Evolutionary conservation across 2,797 vertebrate species (phyloP).

Genomic region (Silurus aristotelis): DNA sequence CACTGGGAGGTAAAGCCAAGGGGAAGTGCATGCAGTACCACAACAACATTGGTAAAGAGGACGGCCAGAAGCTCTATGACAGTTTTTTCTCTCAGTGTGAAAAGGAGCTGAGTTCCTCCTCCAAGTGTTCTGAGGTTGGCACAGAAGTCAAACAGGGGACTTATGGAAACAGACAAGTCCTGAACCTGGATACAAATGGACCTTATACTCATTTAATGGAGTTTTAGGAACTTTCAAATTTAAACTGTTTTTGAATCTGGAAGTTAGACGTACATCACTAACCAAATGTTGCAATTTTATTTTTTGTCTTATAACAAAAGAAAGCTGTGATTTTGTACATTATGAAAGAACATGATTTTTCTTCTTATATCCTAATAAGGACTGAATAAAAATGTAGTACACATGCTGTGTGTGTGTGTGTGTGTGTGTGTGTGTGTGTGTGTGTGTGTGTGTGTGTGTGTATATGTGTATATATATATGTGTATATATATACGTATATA

Average conservation of each 20-base stretch:
- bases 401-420: too few relatives aligned
- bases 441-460: too few relatives aligned
- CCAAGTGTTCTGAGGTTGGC: conserved; percentile 68
- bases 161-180: conserved; percentile 92
- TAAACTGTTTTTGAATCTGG: background rate
- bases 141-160: conserved; percentile 82
- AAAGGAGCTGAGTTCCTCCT: conserved; percentile 72
- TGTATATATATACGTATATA: too few relatives aligned
- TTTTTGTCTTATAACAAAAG: background rate
- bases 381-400: conserved; percentile 2
- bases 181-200: conserved; percentile 90
- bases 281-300: background rate
- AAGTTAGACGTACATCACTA: background rate
- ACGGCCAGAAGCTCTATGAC: conserved; percentile 83
- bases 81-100: conserved; percentile 83
- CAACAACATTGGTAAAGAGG: conserved; percentile 86
- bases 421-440: too few relatives aligned
- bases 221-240: conserved; percentile 70
- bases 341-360: background rate
- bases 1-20: conserved; percentile 88
- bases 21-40: conserved; percentile 92
- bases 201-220: conserved; percentile 92
- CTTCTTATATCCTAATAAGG: background rate
- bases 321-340: background rate
- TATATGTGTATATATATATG: too few relatives aligned